phyloP scores from a whole-genome alignment of 1,140 invertebrate genomes.

The Drosophila watanabei region DNA sequence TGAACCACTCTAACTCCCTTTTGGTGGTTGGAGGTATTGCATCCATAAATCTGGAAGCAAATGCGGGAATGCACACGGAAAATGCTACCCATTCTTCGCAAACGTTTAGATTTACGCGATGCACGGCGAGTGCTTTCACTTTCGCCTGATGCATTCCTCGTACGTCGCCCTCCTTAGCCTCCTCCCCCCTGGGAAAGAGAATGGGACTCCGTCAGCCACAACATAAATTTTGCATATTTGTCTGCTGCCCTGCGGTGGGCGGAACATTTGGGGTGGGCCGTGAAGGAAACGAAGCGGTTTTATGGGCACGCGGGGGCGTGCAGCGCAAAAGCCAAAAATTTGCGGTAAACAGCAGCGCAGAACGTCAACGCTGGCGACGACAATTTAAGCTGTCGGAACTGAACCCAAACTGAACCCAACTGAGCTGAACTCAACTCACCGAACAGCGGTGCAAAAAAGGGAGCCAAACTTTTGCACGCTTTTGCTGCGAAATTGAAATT shows the following conservation, averaged over 20 bases:
- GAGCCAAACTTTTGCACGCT: slow-evolving; percentile 54
- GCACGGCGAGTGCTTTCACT: slow-evolving; percentile 75
- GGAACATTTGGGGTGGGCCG: slow-evolving; percentile 7
- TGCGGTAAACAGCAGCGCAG: slow-evolving; percentile 70
- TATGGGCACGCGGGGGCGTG: slow-evolving; percentile 37
- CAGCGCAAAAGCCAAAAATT: slow-evolving; percentile 76
- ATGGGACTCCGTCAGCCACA: slow-evolving; percentile 61
- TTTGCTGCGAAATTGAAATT: slow-evolving; percentile 75
- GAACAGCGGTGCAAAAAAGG: neutral
- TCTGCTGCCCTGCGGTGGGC: slow-evolving; percentile 40
- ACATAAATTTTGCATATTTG: slow-evolving; percentile 83
- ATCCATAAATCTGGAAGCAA: slow-evolving; percentile 64
- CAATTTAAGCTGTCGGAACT: slow-evolving; percentile 73
- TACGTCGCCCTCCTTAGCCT: slow-evolving; percentile 11
- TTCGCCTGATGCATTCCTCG: slow-evolving; percentile 73
- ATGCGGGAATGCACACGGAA: slow-evolving; percentile 65
- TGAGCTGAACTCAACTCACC: slow-evolving; percentile 11
- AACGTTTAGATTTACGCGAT: slow-evolving; percentile 68
- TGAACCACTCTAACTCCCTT: slow-evolving; percentile 24
- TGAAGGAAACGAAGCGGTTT: slow-evolving; percentile 5
- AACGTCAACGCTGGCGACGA: slow-evolving; percentile 43
- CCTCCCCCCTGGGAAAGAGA: neutral
- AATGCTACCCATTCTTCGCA: slow-evolving; percentile 61
- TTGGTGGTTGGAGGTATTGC: slow-evolving; percentile 15
- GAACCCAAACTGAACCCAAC: slow-evolving; percentile 14